Conservation (phyloP, 2,797 vertebrate genomes). For the Chanos chanos region DNA sequence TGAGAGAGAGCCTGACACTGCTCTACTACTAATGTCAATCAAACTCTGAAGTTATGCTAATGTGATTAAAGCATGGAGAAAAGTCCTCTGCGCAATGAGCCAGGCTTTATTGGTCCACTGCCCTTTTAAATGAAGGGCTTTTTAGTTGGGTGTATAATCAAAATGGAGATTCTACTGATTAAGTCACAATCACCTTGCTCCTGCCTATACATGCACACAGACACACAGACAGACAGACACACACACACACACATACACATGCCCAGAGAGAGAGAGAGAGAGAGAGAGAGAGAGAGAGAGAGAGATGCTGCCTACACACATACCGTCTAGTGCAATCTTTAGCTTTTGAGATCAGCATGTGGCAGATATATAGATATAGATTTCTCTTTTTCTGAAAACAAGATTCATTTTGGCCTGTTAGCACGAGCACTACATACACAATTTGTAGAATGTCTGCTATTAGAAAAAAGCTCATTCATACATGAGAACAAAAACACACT, state of each 20-base stretch:
- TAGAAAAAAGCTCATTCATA: too few relatives aligned
- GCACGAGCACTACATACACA: too few relatives aligned
- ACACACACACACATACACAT: not conserved
- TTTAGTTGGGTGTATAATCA: slow-evolving; percentile 37
- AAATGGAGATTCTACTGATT: slow-evolving; percentile 31
- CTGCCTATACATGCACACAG: not conserved
- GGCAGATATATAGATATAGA: too few relatives aligned
- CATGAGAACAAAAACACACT: too few relatives aligned
- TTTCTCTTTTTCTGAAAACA: too few relatives aligned
- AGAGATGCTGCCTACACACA: too few relatives aligned
- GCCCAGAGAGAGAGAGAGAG: too few relatives aligned
- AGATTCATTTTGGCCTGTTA: too few relatives aligned
- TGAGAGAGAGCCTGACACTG: not conserved
- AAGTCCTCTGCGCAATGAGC: slow-evolving; percentile 7
- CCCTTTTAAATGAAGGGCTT: slow-evolving; percentile 37
- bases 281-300: too few relatives aligned
- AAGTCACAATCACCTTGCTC: slow-evolving; percentile 25
- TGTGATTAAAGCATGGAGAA: slow-evolving; percentile 21
- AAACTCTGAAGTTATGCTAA: slow-evolving; percentile 22
- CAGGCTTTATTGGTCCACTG: not conserved
- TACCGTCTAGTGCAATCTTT: too few relatives aligned
- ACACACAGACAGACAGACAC: not conserved
- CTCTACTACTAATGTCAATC: slow-evolving; percentile 26
- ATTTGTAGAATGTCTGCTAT: too few relatives aligned
- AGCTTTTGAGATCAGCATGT: too few relatives aligned